phyloP scores from a whole-genome alignment of 2,797 vertebrate species.

The Peromyscus nudipes region DNA sequence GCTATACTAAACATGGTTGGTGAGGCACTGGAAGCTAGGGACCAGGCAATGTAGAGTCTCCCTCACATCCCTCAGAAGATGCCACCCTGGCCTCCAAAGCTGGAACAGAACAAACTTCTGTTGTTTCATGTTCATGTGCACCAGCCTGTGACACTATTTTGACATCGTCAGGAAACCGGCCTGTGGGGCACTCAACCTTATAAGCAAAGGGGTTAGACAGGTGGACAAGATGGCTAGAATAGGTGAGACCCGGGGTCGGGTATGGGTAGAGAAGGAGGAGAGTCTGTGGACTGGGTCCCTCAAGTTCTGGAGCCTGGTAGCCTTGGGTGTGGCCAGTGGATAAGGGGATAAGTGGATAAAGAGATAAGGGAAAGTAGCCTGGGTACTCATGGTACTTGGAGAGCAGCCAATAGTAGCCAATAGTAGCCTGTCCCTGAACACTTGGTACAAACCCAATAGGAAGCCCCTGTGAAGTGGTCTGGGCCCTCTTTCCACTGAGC shows the following conservation, averaged over 20 bases:
- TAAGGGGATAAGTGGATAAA: not conserved
- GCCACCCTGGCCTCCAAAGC: not conserved
- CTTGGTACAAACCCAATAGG: not conserved
- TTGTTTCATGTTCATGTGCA: not conserved
- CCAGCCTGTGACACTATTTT: not conserved
- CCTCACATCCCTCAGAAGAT: not conserved
- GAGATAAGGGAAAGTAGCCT: not conserved
- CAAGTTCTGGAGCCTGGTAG: not conserved
- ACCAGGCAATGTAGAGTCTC: not conserved
- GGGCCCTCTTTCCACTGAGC: not conserved
- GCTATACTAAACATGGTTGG: not conserved
- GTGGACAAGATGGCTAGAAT: not conserved
- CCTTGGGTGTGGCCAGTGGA: not conserved
- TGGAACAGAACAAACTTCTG: not conserved
- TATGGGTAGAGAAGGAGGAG: not conserved
- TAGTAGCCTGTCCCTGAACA: fast-evolving
- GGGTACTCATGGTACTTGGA: not conserved
- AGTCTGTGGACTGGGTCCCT: not conserved
- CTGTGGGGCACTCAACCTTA: not conserved
- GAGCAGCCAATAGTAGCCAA: fast-evolving
- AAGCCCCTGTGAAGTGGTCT: not conserved
- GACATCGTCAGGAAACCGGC: not conserved
- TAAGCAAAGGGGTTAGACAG: not conserved
- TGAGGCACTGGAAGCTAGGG: not conserved
- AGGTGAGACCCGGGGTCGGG: not conserved